Percentiles rank a stretch among this genome's conserved stretches.
Conservation (phyloP, 23 tunicate genomes). For the Phallusia fumigata region DNA sequence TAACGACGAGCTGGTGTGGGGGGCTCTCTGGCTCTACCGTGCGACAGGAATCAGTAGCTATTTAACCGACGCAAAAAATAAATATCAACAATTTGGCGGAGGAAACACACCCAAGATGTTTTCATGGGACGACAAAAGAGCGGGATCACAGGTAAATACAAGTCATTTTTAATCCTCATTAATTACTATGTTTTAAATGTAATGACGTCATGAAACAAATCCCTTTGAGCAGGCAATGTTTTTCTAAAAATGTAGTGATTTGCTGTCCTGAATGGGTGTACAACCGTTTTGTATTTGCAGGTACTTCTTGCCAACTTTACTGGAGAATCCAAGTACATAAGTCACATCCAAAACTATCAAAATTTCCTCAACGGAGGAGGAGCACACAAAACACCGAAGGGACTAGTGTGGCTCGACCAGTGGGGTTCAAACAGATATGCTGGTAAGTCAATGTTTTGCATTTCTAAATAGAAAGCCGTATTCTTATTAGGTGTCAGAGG, state of each 20-base stretch:
- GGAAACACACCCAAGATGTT: slow-evolving; percentile 68
- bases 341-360: slow-evolving; percentile 58
- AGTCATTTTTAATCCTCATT: neutral
- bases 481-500: too few relatives aligned
- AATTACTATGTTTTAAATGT: too few relatives aligned
- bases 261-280: too few relatives aligned
- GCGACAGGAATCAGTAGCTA: slow-evolving; percentile 68
- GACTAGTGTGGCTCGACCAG: slow-evolving; percentile 87
- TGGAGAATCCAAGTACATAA: slow-evolving; percentile 75
- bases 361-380: slow-evolving; percentile 39
- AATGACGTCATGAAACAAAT: too few relatives aligned
- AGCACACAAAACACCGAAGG: slow-evolving; percentile 78
- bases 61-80: slow-evolving; percentile 52
- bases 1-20: slow-evolving; percentile 98
- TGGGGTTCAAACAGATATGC: slow-evolving; percentile 96
- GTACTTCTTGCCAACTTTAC: slow-evolving; percentile 88
- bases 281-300: slow-evolving; percentile 25
- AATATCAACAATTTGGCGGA: slow-evolving; percentile 66
- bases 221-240: too few relatives aligned
- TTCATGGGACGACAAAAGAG: slow-evolving; percentile 96
- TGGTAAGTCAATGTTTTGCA: slow-evolving; percentile 37
- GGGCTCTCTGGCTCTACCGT: slow-evolving; percentile 87
- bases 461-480: neutral
- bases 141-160: slow-evolving; percentile 78
- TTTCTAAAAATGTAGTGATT: too few relatives aligned